These are phyloP conservation scores for Apodemia duryi DNA, from an alignment of 2,888 invertebrate genomes.

Conservation along the genomic window DNA sequence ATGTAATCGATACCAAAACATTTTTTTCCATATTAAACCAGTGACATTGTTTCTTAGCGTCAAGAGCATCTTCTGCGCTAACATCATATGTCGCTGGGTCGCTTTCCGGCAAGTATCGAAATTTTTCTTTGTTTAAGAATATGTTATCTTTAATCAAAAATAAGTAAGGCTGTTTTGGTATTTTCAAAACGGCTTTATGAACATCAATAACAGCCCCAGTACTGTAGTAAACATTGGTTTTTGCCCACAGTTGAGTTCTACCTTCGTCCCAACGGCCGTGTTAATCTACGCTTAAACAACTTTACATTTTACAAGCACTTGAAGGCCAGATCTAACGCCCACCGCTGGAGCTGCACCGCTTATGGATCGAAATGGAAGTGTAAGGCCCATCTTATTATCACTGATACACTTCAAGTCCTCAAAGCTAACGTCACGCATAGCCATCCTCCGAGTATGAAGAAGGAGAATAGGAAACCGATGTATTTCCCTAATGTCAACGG, in stretches of 20 bases:
- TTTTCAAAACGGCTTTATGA: too few relatives aligned
- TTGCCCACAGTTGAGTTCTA: constrained; percentile 51
- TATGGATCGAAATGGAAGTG: constrained; percentile 66
- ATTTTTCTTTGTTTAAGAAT: too few relatives aligned
- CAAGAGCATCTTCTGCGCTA: too few relatives aligned
- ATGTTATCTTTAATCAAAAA: too few relatives aligned
- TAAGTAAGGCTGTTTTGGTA: too few relatives aligned
- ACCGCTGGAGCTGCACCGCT: constrained; percentile 67
- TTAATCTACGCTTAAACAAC: constrained; percentile 63
- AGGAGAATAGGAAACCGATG: constrained; percentile 30
- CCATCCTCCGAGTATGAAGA: constrained; percentile 51
- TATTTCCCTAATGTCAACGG: constrained; percentile 29
- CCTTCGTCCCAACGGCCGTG: constrained; percentile 60
- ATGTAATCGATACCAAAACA: too few relatives aligned
- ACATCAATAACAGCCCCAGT: neutral
- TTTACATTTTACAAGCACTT: constrained; percentile 67
- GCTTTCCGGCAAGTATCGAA: too few relatives aligned
- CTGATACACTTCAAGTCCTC: constrained; percentile 58
- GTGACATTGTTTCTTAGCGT: too few relatives aligned
- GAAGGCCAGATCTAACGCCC: constrained; percentile 57
- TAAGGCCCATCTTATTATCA: constrained; percentile 63
- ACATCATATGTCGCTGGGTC: too few relatives aligned
- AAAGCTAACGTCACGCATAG: constrained; percentile 58
- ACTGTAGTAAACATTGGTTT: constrained; percentile 12
- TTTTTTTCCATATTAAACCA: too few relatives aligned